Conservation (phyloP, 2,888 invertebrate species). For the Sinopyrophorus schimmeli region DNA sequence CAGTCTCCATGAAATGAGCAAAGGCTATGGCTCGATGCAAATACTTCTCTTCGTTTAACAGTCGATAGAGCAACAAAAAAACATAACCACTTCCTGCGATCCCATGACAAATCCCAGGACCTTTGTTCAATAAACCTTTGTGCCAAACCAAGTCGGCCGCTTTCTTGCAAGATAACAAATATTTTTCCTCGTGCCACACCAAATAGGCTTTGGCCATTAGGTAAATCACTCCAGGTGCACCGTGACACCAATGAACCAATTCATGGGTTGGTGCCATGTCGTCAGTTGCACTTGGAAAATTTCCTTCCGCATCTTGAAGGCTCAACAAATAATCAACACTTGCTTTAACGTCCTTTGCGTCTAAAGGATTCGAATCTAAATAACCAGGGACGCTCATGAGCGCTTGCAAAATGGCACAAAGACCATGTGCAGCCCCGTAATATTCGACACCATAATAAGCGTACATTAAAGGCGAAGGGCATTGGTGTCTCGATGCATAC, state of each 20-base stretch:
- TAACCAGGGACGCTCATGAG: conserved; percentile 65
- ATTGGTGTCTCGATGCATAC: conserved; percentile 63
- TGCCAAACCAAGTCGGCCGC: conserved; percentile 81
- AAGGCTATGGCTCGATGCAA: conserved; percentile 76
- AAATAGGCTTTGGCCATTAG: conserved; percentile 80
- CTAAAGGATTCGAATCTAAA: conserved; percentile 58
- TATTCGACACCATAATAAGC: conserved; percentile 75
- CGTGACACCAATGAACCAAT: conserved; percentile 90
- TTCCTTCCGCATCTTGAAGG: conserved; percentile 69
- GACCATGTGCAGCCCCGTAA: conserved; percentile 72
- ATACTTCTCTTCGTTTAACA: conserved; percentile 72
- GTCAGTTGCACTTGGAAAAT: conserved; percentile 64
- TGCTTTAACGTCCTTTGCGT: conserved; percentile 63
- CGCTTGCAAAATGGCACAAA: conserved; percentile 68
- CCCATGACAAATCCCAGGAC: conserved; percentile 90
- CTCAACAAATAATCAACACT: conserved; percentile 69
- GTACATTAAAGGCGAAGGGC: conserved; percentile 76
- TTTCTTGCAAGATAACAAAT: conserved; percentile 67
- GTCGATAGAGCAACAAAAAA: conserved; percentile 73
- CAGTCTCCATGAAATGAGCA: conserved; percentile 71
- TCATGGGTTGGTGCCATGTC: conserved; percentile 67
- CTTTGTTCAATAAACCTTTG: conserved; percentile 81
- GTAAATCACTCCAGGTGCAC: conserved; percentile 81
- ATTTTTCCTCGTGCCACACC: conserved; percentile 73
- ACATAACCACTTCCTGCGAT: conserved; percentile 82